These are phyloP conservation scores for Magallana ariakensis DNA, from an alignment of 1,140 invertebrate genomes.

Conservation along the genomic window DNA sequence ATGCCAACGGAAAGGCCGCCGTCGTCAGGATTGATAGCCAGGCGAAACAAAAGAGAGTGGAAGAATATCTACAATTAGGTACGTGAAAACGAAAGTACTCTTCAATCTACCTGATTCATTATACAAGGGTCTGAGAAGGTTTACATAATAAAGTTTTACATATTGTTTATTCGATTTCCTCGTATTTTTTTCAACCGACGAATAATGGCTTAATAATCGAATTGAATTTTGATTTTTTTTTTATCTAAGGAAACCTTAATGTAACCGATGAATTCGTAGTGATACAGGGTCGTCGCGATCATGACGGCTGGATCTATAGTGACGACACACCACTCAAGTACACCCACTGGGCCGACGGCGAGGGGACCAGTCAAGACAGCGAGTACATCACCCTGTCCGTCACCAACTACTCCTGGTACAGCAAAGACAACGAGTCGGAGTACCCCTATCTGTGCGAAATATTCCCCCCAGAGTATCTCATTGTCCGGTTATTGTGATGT, in stretches of 20 bases:
- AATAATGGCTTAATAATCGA: no score
- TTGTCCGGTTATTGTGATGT: not conserved
- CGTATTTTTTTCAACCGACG: no score
- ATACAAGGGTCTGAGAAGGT: no score
- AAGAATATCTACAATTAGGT: not conserved
- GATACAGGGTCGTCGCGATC: not conserved
- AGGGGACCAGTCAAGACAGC: not conserved
- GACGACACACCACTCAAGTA: not conserved
- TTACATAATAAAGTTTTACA: no score
- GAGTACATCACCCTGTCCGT: not conserved
- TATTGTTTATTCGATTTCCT: no score
- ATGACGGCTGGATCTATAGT: not conserved
- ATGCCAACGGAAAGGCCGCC: not conserved
- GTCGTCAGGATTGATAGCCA: not conserved
- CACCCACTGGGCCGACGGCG: not conserved
- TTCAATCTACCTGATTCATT: no score
- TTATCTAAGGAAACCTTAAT: no score
- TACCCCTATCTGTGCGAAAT: not conserved
- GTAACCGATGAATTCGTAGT: not conserved
- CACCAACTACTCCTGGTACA: slow-evolving; percentile 11
- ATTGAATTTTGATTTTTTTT: no score
- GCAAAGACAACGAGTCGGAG: slow-evolving; percentile 23
- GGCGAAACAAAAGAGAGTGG: not conserved
- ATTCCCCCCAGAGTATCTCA: not conserved
- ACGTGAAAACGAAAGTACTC: no score